Percentiles rank a stretch among this genome's conserved stretches.
Evolutionary conservation across 2,113 vertebrate species (phyloP).

Genomic region (Urocolius indicus): DNA sequence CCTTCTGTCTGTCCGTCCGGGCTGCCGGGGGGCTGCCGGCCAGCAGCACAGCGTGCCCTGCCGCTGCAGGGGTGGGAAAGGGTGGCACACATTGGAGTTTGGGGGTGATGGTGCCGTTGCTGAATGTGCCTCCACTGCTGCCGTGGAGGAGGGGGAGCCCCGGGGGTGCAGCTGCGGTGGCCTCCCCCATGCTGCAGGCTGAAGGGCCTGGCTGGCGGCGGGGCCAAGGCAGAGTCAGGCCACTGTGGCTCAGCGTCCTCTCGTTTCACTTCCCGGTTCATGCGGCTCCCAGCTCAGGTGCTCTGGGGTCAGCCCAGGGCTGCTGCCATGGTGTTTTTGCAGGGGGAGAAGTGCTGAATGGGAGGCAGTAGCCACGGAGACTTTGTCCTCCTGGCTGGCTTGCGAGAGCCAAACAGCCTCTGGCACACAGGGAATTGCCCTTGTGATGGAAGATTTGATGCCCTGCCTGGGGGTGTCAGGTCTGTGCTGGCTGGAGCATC

Average conservation of each 20-base stretch:
- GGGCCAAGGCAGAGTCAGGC: neutral
- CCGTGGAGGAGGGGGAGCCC: neutral
- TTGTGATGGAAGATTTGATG: neutral
- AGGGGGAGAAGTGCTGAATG: neutral
- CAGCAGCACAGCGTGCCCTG: neutral
- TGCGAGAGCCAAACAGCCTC: neutral
- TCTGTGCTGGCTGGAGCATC: neutral
- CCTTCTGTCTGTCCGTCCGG: neutral
- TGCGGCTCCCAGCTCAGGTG: neutral
- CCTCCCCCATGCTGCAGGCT: accelerated
- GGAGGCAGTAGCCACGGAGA: accelerated
- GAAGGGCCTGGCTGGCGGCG: accelerated
- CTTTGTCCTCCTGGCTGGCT: neutral
- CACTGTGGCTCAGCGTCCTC: neutral
- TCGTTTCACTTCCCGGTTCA: neutral
- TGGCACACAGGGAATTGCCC: accelerated
- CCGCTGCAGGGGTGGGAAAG: neutral
- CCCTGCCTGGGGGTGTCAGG: accelerated
- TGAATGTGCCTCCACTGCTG: accelerated
- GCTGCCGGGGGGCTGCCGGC: neutral
- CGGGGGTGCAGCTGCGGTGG: accelerated
- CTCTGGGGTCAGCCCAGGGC: neutral
- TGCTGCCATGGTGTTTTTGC: neutral
- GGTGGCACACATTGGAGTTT: neutral
- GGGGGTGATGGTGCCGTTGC: neutral